Conservation (phyloP, 2,797 vertebrate species). For the Spinus olivaceus region DNA sequence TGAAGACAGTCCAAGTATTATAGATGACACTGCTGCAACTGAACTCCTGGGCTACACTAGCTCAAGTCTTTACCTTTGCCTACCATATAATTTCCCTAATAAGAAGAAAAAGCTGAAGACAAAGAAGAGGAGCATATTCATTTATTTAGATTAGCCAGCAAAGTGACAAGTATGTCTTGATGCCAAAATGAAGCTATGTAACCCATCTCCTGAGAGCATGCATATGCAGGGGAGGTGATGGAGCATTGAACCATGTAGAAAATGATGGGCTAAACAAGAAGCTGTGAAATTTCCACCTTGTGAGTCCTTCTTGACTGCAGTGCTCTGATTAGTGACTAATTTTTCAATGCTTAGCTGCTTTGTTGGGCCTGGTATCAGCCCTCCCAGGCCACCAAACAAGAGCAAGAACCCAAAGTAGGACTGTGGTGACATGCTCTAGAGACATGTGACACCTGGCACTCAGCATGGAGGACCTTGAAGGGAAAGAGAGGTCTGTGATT, state of each 20-base stretch:
- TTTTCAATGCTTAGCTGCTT: neutral
- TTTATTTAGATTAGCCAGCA: neutral
- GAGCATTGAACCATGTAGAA: neutral
- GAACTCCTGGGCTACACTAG: neutral
- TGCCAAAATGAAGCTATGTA: neutral
- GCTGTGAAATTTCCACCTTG: neutral
- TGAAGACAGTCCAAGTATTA: neutral
- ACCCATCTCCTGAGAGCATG: neutral
- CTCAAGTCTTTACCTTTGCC: neutral
- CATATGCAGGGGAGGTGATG: neutral
- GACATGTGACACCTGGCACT: neutral
- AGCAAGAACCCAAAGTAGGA: neutral
- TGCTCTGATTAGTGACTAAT: neutral
- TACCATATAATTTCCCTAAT: neutral
- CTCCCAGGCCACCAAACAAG: neutral
- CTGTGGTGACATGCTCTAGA: neutral
- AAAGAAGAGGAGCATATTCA: neutral
- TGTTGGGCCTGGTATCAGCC: neutral
- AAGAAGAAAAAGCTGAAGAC: neutral
- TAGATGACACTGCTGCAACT: neutral
- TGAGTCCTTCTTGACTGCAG: neutral
- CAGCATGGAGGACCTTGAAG: neutral
- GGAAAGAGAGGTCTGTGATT: neutral
- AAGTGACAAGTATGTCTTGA: neutral
- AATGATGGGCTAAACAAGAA: neutral